phyloP scores from a whole-genome alignment of 2,888 invertebrate genomes.

The Seira musarum region DNA sequence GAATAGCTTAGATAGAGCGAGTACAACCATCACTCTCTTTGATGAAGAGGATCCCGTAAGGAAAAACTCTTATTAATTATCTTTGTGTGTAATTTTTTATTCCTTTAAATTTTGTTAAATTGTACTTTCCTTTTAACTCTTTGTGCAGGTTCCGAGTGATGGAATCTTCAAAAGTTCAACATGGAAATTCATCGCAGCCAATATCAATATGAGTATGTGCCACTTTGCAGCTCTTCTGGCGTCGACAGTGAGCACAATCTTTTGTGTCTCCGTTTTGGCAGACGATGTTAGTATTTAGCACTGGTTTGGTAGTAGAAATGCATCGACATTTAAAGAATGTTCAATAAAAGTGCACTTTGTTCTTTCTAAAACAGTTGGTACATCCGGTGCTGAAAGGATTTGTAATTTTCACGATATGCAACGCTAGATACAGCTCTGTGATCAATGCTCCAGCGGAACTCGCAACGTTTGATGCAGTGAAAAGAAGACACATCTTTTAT shows the following conservation, averaged over 20 bases:
- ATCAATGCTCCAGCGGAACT: slow-evolving; percentile 64
- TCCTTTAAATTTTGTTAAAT: not conserved
- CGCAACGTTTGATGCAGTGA: slow-evolving; percentile 66
- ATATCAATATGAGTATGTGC: slow-evolving; percentile 50
- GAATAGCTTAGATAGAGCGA: slow-evolving; percentile 38
- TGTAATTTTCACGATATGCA: slow-evolving; percentile 65
- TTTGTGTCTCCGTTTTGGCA: slow-evolving; percentile 28
- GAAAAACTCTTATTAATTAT: not conserved
- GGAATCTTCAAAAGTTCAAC: slow-evolving; percentile 64
- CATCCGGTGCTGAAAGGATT: slow-evolving; percentile 57
- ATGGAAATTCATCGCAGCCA: slow-evolving; percentile 66
- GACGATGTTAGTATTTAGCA: slow-evolving; percentile 32
- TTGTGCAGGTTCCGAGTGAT: slow-evolving; percentile 58
- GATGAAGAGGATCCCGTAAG: slow-evolving; percentile 66
- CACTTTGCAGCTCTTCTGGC: slow-evolving; percentile 55
- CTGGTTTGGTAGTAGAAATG: too few relatives aligned
- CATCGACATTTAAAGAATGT: not conserved
- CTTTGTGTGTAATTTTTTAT: not conserved
- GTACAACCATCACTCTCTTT: slow-evolving; percentile 45
- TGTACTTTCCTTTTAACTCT: not conserved
- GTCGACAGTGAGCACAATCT: slow-evolving; percentile 42
- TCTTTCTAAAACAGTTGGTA: slow-evolving; percentile 37
- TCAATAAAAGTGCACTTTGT: slow-evolving; percentile 10
- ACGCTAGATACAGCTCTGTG: slow-evolving; percentile 65
- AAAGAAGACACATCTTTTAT: slow-evolving; percentile 58